Conservation (phyloP, 2,797 vertebrate species). For the Oreortyx pictus region DNA sequence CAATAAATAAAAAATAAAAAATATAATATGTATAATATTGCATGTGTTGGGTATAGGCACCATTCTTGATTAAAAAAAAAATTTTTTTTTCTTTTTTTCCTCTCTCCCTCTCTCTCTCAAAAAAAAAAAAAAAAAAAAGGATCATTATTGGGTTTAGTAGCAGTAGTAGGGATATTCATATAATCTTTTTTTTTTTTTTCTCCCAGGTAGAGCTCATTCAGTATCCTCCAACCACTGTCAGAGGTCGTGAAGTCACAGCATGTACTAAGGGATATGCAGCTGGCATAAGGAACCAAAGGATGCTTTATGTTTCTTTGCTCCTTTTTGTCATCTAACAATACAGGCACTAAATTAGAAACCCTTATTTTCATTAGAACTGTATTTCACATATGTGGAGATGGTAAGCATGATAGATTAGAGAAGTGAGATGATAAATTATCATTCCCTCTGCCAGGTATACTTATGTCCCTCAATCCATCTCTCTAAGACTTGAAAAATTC, state of each 20-base stretch:
- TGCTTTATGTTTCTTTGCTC: not conserved
- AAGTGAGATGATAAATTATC: not conserved
- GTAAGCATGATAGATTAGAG: not conserved
- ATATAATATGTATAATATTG: not conserved
- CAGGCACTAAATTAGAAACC: not conserved
- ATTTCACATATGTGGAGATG: not conserved
- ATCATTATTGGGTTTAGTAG: not conserved
- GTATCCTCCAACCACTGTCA: not conserved
- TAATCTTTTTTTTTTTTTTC: not conserved
- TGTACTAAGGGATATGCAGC: not conserved
- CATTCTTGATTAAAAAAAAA: not conserved
- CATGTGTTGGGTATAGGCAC: fast-evolving
- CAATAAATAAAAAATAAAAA: no score
- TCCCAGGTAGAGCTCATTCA: not conserved
- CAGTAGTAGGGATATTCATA: not conserved
- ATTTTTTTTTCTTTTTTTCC: not conserved
- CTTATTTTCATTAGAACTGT: not conserved
- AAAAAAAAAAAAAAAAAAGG: not conserved
- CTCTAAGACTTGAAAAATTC: slow-evolving; percentile 12
- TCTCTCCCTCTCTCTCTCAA: no score
- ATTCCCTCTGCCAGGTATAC: not conserved
- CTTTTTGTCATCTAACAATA: not conserved
- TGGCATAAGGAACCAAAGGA: not conserved
- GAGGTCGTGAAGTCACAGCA: not conserved
- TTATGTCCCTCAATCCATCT: not conserved